Conservation (phyloP, 2,888 invertebrate genomes). For the Lycophotia porphyrea region DNA sequence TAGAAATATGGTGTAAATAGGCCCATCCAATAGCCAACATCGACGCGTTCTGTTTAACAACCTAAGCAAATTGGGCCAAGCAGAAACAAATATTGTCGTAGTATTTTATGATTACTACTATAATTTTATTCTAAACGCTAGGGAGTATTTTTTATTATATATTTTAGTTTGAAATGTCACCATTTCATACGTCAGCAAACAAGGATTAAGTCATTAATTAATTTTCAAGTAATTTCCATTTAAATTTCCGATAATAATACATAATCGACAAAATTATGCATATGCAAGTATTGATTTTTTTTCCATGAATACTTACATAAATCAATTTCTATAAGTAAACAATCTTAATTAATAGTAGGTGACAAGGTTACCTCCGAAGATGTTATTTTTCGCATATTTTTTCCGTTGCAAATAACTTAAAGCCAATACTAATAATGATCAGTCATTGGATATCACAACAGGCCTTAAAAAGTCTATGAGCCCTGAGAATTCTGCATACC, state of each 20-base stretch:
- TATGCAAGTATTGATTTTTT: conserved; percentile 44
- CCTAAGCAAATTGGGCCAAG: too few species aligned
- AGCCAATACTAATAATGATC: conserved; percentile 12
- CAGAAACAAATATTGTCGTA: too few species aligned
- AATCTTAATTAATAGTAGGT: conserved; percentile 46
- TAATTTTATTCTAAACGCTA: neutral
- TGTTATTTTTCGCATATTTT: conserved; percentile 45
- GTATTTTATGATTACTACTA: too few species aligned
- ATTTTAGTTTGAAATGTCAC: conserved; percentile 29
- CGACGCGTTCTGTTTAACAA: too few species aligned
- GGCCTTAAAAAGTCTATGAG: conserved; percentile 5
- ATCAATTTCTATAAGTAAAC: conserved; percentile 47
- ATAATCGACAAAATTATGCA: conserved; percentile 34
- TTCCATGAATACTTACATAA: conserved; percentile 46
- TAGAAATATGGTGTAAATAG: too few species aligned
- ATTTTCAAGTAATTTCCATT: conserved; percentile 39
- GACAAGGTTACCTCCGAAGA: conserved; percentile 47
- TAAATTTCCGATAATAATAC: conserved; percentile 41
- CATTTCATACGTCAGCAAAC: conserved; percentile 21
- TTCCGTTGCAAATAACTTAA: conserved; percentile 27
- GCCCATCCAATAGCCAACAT: too few species aligned
- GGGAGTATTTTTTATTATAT: neutral
- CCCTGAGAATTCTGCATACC: conserved; percentile 17
- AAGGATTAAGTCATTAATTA: conserved; percentile 32
- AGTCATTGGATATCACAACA: conserved; percentile 27